Conservation (phyloP, 2,113 vertebrate species). For the Arizona elegans region DNA sequence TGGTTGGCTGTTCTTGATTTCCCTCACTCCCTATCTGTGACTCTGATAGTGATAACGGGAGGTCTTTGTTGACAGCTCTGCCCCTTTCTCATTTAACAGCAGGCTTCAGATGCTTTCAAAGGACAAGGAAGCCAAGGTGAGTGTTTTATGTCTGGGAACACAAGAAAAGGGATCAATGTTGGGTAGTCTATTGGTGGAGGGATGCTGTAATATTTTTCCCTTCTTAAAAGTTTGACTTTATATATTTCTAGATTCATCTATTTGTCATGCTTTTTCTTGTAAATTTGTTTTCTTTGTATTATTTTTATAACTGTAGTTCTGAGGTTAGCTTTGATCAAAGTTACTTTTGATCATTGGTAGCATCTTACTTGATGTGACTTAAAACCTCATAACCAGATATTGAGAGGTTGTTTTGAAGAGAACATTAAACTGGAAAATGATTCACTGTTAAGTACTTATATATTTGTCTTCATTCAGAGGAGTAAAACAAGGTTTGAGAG, state of each 20-base stretch:
- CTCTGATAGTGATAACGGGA: not conserved
- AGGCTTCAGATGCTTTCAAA: not conserved
- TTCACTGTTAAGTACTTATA: not conserved
- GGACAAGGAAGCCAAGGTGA: conserved; percentile 7
- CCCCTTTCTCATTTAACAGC: not conserved
- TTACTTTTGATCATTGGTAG: not conserved
- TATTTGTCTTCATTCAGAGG: not conserved
- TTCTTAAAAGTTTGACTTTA: not conserved
- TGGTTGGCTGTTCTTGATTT: conserved; percentile 62
- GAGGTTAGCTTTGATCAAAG: not conserved
- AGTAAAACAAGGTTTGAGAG: not conserved
- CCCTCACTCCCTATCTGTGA: conserved; percentile 51
- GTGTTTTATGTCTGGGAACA: not conserved
- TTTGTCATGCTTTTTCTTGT: not conserved
- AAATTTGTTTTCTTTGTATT: not conserved
- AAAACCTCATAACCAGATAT: not conserved
- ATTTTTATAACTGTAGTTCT: not conserved
- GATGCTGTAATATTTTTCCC: not conserved
- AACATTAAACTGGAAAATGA: not conserved
- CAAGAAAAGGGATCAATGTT: not conserved
- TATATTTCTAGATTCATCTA: not conserved
- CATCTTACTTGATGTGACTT: not conserved
- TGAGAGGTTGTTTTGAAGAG: not conserved
- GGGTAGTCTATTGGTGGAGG: not conserved
- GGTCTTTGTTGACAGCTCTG: not conserved